Percentiles rank a stretch among this genome's conserved stretches.
Conservation (phyloP, 1,140 invertebrate genomes). For the Glossosoma conforme region DNA sequence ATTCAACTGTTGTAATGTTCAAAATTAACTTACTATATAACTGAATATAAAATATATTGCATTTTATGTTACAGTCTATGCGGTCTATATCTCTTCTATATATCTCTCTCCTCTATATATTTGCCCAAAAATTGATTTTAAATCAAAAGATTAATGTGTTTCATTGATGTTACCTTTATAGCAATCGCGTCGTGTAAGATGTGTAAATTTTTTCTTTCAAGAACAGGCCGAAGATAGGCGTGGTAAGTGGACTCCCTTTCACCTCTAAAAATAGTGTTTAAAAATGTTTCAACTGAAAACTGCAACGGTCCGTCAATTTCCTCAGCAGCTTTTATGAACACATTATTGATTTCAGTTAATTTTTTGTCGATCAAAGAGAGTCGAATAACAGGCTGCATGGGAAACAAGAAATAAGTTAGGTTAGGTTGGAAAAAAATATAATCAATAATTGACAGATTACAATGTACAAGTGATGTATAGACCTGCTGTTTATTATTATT, state of each 20-base stretch:
- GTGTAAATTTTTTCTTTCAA: constrained; percentile 63
- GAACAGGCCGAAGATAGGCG: constrained; percentile 62
- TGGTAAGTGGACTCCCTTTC: constrained; percentile 61
- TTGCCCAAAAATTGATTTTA: too few species aligned
- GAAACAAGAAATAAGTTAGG: too few species aligned
- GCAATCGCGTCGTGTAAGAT: constrained; percentile 64
- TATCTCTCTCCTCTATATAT: too few species aligned
- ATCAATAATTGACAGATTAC: background rate
- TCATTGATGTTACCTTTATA: constrained; percentile 24
- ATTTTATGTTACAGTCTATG: too few species aligned
- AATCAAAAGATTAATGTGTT: too few species aligned
- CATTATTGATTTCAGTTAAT: constrained; percentile 40
- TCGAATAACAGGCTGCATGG: constrained; percentile 10
- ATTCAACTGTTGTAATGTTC: too few species aligned
- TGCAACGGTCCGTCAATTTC: constrained; percentile 33
- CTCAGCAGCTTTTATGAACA: constrained; percentile 43
- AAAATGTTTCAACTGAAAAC: constrained; percentile 31
- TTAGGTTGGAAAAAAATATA: too few species aligned
- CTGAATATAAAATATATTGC: too few species aligned
- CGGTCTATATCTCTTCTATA: background rate
- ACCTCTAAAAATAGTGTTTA: constrained; percentile 53
- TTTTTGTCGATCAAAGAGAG: constrained; percentile 18
- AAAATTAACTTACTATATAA: too few species aligned
- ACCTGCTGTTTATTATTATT: too few species aligned
- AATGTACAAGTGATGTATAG: too few species aligned